Evolutionary conservation across 2,797 vertebrate genomes (phyloP).

Genomic region (Erethizon dorsatum): DNA sequence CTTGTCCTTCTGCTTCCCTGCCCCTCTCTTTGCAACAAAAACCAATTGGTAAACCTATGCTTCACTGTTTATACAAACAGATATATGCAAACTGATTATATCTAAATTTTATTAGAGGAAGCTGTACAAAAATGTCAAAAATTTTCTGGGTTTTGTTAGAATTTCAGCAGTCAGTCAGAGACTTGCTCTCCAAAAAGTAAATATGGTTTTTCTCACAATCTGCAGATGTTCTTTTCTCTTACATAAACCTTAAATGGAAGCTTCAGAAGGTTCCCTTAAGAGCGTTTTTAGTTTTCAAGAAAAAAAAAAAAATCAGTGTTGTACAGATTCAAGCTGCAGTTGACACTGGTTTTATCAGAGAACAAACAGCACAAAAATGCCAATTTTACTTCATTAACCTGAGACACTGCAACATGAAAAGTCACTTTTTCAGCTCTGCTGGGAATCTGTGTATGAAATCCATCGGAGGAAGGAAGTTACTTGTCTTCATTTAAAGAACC

Average conservation of each 20-base stretch:
- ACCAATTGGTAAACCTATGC: not conserved
- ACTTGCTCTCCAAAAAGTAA: not conserved
- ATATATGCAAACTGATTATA: not conserved
- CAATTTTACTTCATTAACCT: slow-evolving; percentile 60
- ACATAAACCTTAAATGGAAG: slow-evolving; percentile 85
- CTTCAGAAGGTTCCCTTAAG: slow-evolving; percentile 83
- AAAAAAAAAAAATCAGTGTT: slow-evolving; percentile 87
- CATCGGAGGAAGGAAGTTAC: not conserved
- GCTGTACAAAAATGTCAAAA: not conserved
- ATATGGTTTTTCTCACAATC: not conserved
- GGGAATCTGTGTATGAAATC: not conserved
- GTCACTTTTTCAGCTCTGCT: not conserved
- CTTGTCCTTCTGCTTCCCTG: not conserved
- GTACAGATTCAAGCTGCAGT: slow-evolving; percentile 83
- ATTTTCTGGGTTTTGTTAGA: not conserved
- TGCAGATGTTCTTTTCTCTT: slow-evolving; percentile 86
- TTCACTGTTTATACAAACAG: not conserved
- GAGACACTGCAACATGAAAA: slow-evolving; percentile 16
- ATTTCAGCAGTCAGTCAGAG: slow-evolving; percentile 1
- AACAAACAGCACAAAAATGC: slow-evolving; percentile 76
- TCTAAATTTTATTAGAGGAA: not conserved
- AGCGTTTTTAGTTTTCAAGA: slow-evolving; percentile 87
- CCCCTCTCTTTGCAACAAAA: not conserved
- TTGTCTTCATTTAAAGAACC: slow-evolving; percentile 46
- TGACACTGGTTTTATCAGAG: slow-evolving; percentile 84